Evolutionary conservation across 2,113 vertebrate genomes (phyloP).

Genomic region (Gymnorhina tibicen): DNA sequence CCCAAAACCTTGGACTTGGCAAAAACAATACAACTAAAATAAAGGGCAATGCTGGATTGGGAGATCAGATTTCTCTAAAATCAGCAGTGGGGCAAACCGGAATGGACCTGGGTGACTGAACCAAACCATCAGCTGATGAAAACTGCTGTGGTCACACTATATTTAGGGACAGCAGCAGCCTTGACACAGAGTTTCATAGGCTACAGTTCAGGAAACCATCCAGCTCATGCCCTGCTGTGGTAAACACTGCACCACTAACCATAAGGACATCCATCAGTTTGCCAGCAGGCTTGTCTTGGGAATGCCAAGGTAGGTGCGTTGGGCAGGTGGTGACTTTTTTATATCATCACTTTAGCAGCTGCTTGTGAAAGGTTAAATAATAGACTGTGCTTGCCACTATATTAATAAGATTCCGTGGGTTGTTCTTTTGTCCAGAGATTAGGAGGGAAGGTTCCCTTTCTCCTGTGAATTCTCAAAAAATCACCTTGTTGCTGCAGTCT

Average conservation of each 20-base stretch:
- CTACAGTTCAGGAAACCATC: background rate
- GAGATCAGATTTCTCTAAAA: background rate
- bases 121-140: background rate
- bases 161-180: background rate
- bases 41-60: background rate
- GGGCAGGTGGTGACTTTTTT: background rate
- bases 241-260: background rate
- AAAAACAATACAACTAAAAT: background rate
- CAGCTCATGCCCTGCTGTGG: background rate
- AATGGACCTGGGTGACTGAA: background rate
- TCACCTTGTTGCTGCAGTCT: slow-evolving; percentile 92
- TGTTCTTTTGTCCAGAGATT: slow-evolving; percentile 72
- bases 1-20: background rate
- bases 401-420: background rate
- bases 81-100: background rate
- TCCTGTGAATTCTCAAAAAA: slow-evolving; percentile 88
- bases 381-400: background rate
- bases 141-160: background rate
- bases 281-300: background rate
- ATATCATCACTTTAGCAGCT: background rate
- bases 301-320: background rate
- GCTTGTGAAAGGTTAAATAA: background rate
- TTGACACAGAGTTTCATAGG: background rate
- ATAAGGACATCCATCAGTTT: background rate
- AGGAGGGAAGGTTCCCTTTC: slow-evolving; percentile 85